Evolutionary conservation across 2,113 vertebrate species (phyloP).

Genomic region (Bagarius yarrelli): DNA sequence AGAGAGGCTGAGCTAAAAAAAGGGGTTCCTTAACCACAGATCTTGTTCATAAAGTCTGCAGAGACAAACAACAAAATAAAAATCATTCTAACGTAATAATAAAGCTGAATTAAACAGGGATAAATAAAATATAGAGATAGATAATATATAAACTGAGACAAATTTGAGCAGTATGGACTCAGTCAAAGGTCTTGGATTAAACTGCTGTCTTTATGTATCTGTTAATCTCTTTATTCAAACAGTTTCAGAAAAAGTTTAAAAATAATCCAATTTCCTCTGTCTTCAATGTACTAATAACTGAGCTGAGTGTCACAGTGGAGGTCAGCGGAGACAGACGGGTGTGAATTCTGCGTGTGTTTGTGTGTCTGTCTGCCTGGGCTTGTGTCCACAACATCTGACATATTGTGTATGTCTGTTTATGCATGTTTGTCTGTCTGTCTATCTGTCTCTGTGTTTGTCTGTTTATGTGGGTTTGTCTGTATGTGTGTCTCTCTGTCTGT

Average conservation of each 20-base stretch:
- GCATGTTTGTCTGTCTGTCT: no score
- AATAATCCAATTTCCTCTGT: background rate
- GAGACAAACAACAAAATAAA: background rate
- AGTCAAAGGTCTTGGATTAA: background rate
- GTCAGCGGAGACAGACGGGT: background rate
- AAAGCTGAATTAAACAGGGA: background rate
- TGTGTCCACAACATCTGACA: no score
- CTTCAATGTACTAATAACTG: background rate
- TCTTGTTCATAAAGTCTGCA: background rate
- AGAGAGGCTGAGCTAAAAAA: background rate
- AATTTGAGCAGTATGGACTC: conserved; percentile 1
- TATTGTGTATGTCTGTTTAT: no score
- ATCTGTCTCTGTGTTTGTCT: no score
- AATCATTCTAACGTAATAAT: background rate
- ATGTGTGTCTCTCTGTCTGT: no score
- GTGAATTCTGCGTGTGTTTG: background rate
- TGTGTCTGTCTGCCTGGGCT: background rate
- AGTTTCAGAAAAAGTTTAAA: background rate
- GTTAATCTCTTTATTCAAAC: background rate
- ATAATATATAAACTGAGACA: no score
- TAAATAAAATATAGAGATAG: no score
- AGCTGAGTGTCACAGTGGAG: conserved; percentile 4
- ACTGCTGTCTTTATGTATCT: background rate
- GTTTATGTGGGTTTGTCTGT: no score
- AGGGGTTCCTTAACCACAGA: background rate